Conservation (phyloP, 2,888 invertebrate genomes). For the Lithophane socia region DNA sequence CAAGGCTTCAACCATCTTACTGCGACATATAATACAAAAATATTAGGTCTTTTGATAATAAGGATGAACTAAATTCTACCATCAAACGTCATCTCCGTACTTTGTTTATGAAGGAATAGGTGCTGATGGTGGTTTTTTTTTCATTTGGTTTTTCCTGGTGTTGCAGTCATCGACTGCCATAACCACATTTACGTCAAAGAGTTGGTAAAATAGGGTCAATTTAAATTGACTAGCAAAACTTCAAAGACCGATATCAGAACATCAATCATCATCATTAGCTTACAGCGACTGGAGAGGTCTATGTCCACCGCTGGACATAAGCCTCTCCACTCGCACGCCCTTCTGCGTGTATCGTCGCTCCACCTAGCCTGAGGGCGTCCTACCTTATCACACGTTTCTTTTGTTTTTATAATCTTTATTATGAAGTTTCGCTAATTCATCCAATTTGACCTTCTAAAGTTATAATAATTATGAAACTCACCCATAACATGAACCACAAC, state of each 20-base stretch:
- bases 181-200: background rate
- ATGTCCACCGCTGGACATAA: no score
- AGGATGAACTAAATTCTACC: background rate
- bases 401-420: background rate
- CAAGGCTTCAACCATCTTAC: no score
- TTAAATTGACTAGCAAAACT: background rate
- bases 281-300: no score
- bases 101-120: background rate
- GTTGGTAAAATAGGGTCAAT: background rate
- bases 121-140: background rate
- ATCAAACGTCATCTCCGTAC: background rate
- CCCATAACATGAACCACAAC: slow-evolving; percentile 89
- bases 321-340: no score
- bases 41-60: no score
- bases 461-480: slow-evolving; percentile 66
- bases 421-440: background rate
- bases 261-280: background rate
- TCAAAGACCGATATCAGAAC: background rate
- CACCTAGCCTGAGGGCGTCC: background rate
- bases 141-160: background rate
- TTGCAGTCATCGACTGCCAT: background rate
- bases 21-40: no score
- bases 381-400: background rate
- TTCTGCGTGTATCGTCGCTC: background rate
- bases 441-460: background rate